These are phyloP conservation scores for Drosophila kanapiae DNA, from an alignment of 1,140 invertebrate genomes.

Conservation along the genomic window DNA sequence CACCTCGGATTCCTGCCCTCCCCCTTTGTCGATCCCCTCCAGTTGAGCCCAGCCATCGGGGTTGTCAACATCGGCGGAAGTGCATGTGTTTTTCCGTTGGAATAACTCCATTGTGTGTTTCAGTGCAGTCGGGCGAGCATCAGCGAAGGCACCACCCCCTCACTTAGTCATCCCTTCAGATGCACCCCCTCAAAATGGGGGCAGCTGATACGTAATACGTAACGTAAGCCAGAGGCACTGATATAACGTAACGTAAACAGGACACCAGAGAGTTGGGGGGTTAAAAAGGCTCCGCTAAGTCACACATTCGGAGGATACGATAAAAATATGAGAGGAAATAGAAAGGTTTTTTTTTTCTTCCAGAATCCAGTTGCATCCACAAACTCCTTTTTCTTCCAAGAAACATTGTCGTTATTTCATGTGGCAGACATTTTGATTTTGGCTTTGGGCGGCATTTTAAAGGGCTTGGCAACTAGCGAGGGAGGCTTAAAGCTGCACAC, in stretches of 20 bases:
- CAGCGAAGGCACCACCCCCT: slow-evolving; percentile 31
- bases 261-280: slow-evolving; percentile 22
- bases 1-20: not conserved
- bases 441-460: slow-evolving; percentile 53
- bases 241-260: slow-evolving; percentile 56
- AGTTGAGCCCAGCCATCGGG: slow-evolving; percentile 47
- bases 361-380: not conserved
- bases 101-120: slow-evolving; percentile 83
- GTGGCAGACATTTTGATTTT: slow-evolving; percentile 59
- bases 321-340: too few relatives aligned
- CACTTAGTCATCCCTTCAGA: slow-evolving; percentile 16
- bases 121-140: slow-evolving; percentile 73
- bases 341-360: too few relatives aligned
- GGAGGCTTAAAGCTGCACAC: slow-evolving; percentile 61
- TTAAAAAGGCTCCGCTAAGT: not conserved
- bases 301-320: too few relatives aligned
- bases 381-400: not conserved
- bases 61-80: slow-evolving; percentile 76
- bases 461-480: slow-evolving; percentile 20
- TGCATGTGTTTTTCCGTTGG: slow-evolving; percentile 83
- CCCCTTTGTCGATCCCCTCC: not conserved
- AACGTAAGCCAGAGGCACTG: slow-evolving; percentile 66
- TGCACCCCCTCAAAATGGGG: slow-evolving; percentile 39
- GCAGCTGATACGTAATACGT: slow-evolving; percentile 63
- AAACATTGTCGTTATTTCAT: slow-evolving; percentile 38